Evolutionary conservation across 2,888 invertebrate genomes (phyloP).

Genomic region (Willowsia nigromaculata): DNA sequence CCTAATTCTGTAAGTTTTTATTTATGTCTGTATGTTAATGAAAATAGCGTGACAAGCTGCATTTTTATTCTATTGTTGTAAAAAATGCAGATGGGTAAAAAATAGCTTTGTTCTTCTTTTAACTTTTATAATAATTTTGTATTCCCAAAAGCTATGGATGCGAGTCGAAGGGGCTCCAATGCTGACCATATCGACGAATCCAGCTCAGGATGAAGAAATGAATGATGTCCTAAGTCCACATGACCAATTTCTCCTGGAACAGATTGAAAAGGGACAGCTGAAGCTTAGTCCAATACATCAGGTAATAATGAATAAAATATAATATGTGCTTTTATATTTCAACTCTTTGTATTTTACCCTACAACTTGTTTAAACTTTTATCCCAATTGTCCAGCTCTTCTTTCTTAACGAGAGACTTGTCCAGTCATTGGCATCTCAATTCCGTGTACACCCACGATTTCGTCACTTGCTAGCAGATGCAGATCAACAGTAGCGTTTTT

Average conservation of each 20-base stretch:
- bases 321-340: not conserved
- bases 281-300: constrained; percentile 75
- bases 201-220: constrained; percentile 62
- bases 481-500: not conserved
- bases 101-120: not conserved
- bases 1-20: constrained; percentile 70
- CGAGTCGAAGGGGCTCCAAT: constrained; percentile 74
- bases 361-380: not conserved
- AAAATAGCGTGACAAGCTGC: no score
- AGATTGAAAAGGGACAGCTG: constrained; percentile 75
- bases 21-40: no score
- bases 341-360: not conserved
- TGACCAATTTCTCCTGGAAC: constrained; percentile 72
- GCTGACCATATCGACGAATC: constrained; percentile 68
- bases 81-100: not conserved
- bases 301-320: constrained; percentile 38
- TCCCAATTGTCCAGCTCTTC: constrained; percentile 58
- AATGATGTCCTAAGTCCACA: constrained; percentile 56
- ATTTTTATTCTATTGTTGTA: not conserved
- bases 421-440: constrained; percentile 69
- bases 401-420: constrained; percentile 76
- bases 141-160: constrained; percentile 76
- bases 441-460: constrained; percentile 74
- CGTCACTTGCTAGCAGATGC: constrained; percentile 34
- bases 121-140: no score